Base-by-base conservation (phyloP, 35 echinoderm and acorn worm species). In the Hemicentrotus pulcherrimus region DNA sequence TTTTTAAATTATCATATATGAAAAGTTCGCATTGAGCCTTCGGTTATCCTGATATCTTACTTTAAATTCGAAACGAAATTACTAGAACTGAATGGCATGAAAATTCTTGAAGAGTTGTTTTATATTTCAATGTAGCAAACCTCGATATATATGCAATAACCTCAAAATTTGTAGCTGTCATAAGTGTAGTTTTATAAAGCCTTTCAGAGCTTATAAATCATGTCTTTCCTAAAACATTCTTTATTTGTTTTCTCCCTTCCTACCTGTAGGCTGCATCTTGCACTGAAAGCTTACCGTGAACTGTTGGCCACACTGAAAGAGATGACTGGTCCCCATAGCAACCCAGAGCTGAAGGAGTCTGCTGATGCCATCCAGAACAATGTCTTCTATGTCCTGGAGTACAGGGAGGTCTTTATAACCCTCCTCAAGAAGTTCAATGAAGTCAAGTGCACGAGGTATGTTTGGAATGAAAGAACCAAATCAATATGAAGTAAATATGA, bases 321-420 rank as follows among this genome's bases (percentile, higher is more conserved):
- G 28, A 97, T 99, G 95, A 59, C 60, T 9, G 94, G 86, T 13
- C 52, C 70, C 86, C 90, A 96, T 46, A 95, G 94, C 14, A 92
- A 96, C 41, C 86, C 92, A 86, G 95, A 96, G 33, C 88, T 99
- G 3, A 46, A 96, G 61, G 98, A 99, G 16, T 97, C 96, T 35
- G 97, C 98, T 16, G 92, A 96, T n/a, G 96, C 96, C 28, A 95
- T 97, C 32, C 96, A 96, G 93, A 97, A 96, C 45, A 99, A 99
- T 89, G 94, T 99, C 65, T 97, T 99, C 94, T 99, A 99, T 61
- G 97, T 99, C 1, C 92, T 97, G 0, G 98, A 99, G 86, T 99
- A 99, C 65, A 58, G 96, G 78, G 98, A 99, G 86, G 85, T 99
- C 46, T 96, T 99, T 32, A 47, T 99, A 19, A 95, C 58, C 9